phyloP scores from a whole-genome alignment of 2,113 vertebrate species.

The Chloropsis cyanopogon region DNA sequence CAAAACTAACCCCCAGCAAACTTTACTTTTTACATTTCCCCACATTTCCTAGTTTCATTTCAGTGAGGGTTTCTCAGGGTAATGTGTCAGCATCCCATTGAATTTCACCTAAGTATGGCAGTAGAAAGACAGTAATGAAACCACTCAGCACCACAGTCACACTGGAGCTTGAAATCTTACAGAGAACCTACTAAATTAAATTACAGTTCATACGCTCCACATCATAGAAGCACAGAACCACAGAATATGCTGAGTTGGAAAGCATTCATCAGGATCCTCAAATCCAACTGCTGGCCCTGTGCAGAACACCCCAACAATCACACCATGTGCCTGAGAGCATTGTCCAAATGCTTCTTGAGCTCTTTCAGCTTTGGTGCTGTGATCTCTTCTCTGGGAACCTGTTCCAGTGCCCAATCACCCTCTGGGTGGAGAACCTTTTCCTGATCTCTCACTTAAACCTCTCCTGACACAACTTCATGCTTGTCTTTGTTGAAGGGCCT shows the following conservation, averaged over 20 bases:
- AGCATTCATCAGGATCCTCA: background rate
- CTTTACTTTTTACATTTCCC: background rate
- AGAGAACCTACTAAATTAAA: background rate
- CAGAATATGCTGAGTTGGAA: background rate
- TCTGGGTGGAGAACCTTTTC: background rate
- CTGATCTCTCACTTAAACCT: background rate
- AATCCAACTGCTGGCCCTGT: background rate
- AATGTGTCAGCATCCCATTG: background rate
- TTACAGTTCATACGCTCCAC: background rate
- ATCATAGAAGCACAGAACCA: background rate
- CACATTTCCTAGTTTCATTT: background rate
- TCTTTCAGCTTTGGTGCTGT: background rate
- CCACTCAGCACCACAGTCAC: background rate
- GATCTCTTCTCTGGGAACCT: background rate
- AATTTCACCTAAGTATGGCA: background rate
- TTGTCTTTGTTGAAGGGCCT: no score
- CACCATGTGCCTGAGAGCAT: accelerated
- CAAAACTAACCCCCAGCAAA: background rate
- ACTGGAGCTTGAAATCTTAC: background rate
- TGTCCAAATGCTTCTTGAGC: background rate
- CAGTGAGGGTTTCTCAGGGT: background rate
- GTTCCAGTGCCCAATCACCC: accelerated
- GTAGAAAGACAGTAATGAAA: background rate
- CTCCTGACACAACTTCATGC: background rate
- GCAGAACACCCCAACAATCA: background rate